These are phyloP conservation scores for Telmatochromis brachygnathus DNA, from an alignment of 2,113 vertebrate genomes.

Conservation along the genomic window DNA sequence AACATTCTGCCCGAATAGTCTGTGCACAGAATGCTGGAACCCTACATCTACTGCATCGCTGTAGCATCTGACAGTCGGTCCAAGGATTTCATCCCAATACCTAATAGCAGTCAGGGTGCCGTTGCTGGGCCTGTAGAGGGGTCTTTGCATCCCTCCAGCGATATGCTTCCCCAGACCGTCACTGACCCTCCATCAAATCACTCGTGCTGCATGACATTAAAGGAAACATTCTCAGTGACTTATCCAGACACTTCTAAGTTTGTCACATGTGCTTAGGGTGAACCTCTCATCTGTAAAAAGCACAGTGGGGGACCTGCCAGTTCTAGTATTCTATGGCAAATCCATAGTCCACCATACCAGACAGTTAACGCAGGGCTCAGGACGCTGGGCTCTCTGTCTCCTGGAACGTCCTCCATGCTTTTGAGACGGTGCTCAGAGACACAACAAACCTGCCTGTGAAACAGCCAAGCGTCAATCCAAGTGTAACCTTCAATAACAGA, in stretches of 20 bases:
- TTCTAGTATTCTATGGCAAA: fast-evolving
- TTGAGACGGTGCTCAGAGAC: not conserved
- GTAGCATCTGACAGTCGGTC: not conserved
- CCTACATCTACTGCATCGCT: fast-evolving
- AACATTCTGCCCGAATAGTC: not conserved
- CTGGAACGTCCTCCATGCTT: not conserved
- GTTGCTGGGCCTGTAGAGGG: fast-evolving
- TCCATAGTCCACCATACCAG: not conserved
- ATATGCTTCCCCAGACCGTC: not conserved
- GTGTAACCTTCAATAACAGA: not conserved
- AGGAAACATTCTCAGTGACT: not conserved
- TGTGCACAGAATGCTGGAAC: not conserved
- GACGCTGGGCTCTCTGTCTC: not conserved
- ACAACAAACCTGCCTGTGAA: fast-evolving
- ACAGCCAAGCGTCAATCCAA: not conserved
- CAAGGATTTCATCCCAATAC: not conserved
- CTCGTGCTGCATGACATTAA: not conserved
- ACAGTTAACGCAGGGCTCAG: fast-evolving
- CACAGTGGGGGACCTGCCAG: not conserved
- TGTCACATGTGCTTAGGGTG: not conserved
- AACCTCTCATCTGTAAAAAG: not conserved
- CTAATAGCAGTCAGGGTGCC: not conserved
- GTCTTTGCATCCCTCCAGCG: not conserved
- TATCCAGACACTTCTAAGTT: not conserved
- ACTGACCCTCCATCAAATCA: not conserved